A percentile compares a stretch with the other conserved stretches of the same genome.
These are phyloP conservation scores for Glossophaga mutica DNA, from an alignment of 2,797 vertebrate genomes.

Conservation along the genomic window DNA sequence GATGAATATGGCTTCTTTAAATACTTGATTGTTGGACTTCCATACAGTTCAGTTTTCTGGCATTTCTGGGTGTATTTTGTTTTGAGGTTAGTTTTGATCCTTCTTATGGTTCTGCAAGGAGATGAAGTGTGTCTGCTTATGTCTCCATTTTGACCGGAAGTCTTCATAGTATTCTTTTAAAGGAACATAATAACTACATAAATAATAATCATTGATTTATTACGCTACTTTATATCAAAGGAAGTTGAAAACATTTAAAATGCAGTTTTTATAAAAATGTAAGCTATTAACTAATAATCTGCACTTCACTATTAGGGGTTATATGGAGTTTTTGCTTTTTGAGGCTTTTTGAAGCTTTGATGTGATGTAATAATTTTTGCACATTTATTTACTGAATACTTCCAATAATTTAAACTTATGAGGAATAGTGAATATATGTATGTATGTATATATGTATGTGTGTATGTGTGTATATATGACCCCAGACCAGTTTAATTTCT, in stretches of 20 bases:
- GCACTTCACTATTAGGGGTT: background rate
- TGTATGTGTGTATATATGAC: background rate
- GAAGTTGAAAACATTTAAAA: constrained; percentile 23
- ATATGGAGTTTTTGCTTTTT: background rate
- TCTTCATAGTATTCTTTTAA: constrained; percentile 18
- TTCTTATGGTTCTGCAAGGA: too few species aligned
- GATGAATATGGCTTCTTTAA: too few species aligned
- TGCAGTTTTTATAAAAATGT: constrained; percentile 3
- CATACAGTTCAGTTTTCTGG: too few species aligned
- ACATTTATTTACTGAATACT: background rate
- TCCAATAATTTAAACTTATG: constrained; percentile 3
- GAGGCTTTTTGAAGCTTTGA: background rate
- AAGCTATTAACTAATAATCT: background rate
- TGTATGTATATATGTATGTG: background rate
- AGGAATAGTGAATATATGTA: background rate
- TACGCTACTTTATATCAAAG: background rate
- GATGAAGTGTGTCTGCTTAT: too few species aligned
- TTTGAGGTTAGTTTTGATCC: too few species aligned
- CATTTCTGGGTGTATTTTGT: too few species aligned
- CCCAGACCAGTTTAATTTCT: constrained; percentile 1
- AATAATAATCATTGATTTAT: background rate
- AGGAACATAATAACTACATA: background rate
- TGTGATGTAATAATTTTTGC: background rate
- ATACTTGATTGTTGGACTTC: too few species aligned
- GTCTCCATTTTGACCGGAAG: too few species aligned